These are phyloP conservation scores for Rhimphoctona megacephalus DNA, from an alignment of 2,888 invertebrate genomes.

Conservation along the genomic window DNA sequence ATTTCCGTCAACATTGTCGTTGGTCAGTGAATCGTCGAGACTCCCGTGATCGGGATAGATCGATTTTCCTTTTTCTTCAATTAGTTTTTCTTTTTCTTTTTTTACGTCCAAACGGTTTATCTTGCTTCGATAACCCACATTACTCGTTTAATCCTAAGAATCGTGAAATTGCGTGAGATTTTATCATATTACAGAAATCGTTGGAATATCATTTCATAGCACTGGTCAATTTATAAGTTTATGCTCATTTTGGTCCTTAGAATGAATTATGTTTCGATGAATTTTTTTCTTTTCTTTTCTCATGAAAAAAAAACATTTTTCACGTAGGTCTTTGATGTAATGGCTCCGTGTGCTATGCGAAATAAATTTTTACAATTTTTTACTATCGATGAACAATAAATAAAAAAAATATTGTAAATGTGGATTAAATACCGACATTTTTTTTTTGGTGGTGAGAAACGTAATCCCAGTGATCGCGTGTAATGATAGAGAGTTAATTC, in stretches of 20 bases:
- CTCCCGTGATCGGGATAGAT: slow-evolving; percentile 14
- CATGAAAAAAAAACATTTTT: slow-evolving; percentile 13
- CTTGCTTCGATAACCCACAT: slow-evolving; percentile 1
- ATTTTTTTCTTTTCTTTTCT: neutral
- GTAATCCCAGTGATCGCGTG: slow-evolving; percentile 64
- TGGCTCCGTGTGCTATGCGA: slow-evolving; percentile 38
- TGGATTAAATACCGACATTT: slow-evolving; percentile 54
- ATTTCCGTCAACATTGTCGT: neutral
- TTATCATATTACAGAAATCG: slow-evolving; percentile 2
- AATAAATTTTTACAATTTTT: slow-evolving; percentile 52
- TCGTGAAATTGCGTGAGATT: slow-evolving; percentile 24
- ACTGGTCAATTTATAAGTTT: neutral
- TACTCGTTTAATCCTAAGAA: slow-evolving; percentile 23
- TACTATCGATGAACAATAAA: slow-evolving; percentile 48
- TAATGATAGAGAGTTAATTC: slow-evolving; percentile 43
- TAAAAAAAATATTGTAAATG: slow-evolving; percentile 53
- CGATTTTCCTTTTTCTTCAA: slow-evolving; percentile 29
- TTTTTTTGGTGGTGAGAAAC: slow-evolving; percentile 36
- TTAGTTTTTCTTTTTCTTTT: neutral
- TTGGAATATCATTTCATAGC: slow-evolving; percentile 3
- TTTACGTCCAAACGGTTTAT: slow-evolving; percentile 17
- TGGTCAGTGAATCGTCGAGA: neutral
- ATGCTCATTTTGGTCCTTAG: neutral
- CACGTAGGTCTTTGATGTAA: slow-evolving; percentile 32
- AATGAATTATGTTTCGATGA: neutral